phyloP scores from a whole-genome alignment of 2,113 vertebrate species.

The Ameiurus melas region DNA sequence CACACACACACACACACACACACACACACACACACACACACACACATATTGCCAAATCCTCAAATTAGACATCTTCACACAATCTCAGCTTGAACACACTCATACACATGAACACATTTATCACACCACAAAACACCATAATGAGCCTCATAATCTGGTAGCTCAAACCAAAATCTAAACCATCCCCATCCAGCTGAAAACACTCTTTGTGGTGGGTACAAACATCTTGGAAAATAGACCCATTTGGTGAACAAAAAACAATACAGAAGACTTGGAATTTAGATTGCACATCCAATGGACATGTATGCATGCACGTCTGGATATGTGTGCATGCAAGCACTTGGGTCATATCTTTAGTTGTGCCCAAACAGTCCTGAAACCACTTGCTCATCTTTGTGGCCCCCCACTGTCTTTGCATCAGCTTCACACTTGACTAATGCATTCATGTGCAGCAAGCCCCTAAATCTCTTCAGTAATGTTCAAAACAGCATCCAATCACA shows the following conservation, averaged over 20 bases:
- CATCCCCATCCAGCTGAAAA: neutral
- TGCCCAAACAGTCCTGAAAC: conserved; percentile 54
- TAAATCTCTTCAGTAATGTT: conserved; percentile 58
- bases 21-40: conserved; percentile 34
- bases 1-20: conserved; percentile 16
- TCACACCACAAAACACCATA: conserved; percentile 43
- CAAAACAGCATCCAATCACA: neutral
- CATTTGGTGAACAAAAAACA: conserved; percentile 33
- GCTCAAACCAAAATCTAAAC: conserved; percentile 26
- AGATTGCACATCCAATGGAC: neutral
- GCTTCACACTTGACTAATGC: conserved; percentile 60
- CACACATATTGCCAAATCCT: conserved; percentile 32
- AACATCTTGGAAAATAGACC: neutral
- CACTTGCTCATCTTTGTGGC: conserved; percentile 54
- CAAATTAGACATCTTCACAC: conserved; percentile 35
- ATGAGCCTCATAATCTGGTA: conserved; percentile 33
- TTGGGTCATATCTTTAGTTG: conserved; percentile 63
- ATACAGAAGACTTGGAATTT: neutral
- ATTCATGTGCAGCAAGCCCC: conserved; percentile 67
- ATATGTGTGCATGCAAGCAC: conserved; percentile 32
- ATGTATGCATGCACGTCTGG: conserved; percentile 18
- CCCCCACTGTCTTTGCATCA: conserved; percentile 68
- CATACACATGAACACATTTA: conserved; percentile 35
- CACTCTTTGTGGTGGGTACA: neutral
- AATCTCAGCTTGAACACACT: conserved; percentile 49